Evolutionary conservation across 2,888 invertebrate genomes (phyloP).

Genomic region (Myopa testacea): DNA sequence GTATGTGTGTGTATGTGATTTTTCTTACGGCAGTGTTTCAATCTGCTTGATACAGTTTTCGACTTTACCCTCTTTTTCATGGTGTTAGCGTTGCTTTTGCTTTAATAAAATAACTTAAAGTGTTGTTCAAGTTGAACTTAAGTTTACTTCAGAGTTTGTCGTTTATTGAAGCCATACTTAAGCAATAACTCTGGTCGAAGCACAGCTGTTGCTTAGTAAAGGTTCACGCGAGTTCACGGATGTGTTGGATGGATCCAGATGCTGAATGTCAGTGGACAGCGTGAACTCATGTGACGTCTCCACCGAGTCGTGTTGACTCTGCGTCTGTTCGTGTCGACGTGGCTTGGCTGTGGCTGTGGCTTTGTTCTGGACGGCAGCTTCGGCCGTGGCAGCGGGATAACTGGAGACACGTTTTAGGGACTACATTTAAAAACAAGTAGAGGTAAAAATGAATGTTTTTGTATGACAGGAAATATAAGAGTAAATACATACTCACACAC

Average conservation of each 20-base stretch:
- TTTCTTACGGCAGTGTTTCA: too few relatives aligned
- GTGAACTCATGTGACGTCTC: constrained; percentile 67
- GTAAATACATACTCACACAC: too few relatives aligned
- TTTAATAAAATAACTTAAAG: too few relatives aligned
- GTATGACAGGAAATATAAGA: too few relatives aligned
- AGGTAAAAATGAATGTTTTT: too few relatives aligned
- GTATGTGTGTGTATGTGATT: too few relatives aligned
- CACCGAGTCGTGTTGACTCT: constrained; percentile 74
- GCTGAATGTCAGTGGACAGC: constrained; percentile 59
- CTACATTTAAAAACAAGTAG: constrained; percentile 54
- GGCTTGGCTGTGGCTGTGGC: constrained; percentile 65
- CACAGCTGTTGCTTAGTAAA: constrained; percentile 70
- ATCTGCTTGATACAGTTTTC: constrained; percentile 6
- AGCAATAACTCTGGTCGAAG: constrained; percentile 56
- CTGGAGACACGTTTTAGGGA: constrained; percentile 79
- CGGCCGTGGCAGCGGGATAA: constrained; percentile 73
- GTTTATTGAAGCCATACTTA: constrained; percentile 28
- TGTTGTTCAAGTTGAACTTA: constrained; percentile 19
- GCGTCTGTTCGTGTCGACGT: constrained; percentile 73
- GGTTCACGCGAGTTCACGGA: constrained; percentile 73
- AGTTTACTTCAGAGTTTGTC: not conserved
- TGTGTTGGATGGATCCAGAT: constrained; percentile 65
- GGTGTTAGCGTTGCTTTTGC: constrained; percentile 26
- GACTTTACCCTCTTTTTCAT: not conserved
- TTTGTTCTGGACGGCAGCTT: constrained; percentile 57